Evolutionary conservation across 2,113 vertebrate species (phyloP), one percentile per base, ranked within the genome.

Genomic region (Alligator mississippiensis): DNA sequence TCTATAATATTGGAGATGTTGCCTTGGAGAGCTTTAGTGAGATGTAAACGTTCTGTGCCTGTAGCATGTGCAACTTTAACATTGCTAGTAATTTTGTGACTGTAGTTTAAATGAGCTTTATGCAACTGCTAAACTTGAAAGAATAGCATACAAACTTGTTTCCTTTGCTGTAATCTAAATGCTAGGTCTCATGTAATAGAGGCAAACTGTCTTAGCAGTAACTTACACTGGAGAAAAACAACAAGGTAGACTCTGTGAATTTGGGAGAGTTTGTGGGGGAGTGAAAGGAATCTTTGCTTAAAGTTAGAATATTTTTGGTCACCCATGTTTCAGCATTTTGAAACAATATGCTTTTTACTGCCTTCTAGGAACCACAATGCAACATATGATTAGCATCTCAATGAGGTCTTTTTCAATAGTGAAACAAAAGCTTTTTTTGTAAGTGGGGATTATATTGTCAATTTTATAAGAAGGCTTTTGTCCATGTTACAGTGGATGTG

Each of bases 301-400:
- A 82, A 82, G 82, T 93, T 68, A 63, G 30, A 82, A 70, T 74
- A 21, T 87, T 95, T 95, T 87, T 91, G 91, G 61, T 85, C 93
- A 89, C 62, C 88, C 68, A 68, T 94, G 93, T 90, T 97, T 94
- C 91, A 89, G 96, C 87, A 95, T 97, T 96, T 96, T 94, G 95
- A 96, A 97, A 97, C 95, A 96, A 96, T 94, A 92, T 93, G 94
- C 95, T 97, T 96, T 97, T 97, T 96, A 95, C 19, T 91, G 88
- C 97, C 97, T 97, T 97, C 95, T 92, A 93, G 90, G 93, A 92
- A 93, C 93, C 88, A 97, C 96, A 98, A 97, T 96, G 94, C 77
- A 96, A 96, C 96, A 89, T 97, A 95, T 97, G 97, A 98, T 98
- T 98, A 97, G 97, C 98, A 97, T 98, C 82, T 98, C 97, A 98